These are phyloP conservation scores for Bombus polaris DNA, from an alignment of 1,140 invertebrate genomes.

Conservation along the genomic window DNA sequence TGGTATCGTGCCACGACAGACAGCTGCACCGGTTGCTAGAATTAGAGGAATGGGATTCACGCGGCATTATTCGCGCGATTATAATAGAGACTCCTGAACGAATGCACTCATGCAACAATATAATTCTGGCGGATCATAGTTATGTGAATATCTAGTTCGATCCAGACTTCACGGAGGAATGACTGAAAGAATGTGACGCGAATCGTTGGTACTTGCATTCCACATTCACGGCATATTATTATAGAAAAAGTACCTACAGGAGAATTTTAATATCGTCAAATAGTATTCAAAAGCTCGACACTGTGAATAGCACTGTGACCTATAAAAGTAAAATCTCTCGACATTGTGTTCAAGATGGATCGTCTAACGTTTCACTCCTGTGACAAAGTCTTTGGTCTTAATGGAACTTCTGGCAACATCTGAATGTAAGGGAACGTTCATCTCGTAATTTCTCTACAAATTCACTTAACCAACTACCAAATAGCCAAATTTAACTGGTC, in stretches of 20 bases:
- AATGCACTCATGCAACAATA: constrained; percentile 69
- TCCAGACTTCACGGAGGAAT: constrained; percentile 45
- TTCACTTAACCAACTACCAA: neutral
- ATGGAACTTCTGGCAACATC: too few relatives aligned
- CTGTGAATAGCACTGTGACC: neutral
- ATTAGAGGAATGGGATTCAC: constrained; percentile 64
- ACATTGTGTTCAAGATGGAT: neutral
- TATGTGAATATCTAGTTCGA: constrained; percentile 63
- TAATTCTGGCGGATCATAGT: constrained; percentile 71
- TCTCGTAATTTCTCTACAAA: too few relatives aligned
- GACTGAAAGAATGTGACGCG: constrained; percentile 45
- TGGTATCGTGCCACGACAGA: constrained; percentile 65
- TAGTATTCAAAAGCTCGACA: neutral
- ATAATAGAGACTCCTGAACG: constrained; percentile 67
- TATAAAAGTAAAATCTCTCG: neutral
- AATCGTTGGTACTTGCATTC: neutral
- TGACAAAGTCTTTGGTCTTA: neutral
- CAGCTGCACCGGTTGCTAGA: constrained; percentile 59
- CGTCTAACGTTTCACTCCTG: neutral
- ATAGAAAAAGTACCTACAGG: neutral
- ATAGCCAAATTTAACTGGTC: neutral
- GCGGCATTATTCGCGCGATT: constrained; percentile 62
- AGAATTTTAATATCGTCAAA: constrained; percentile 1
- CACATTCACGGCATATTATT: neutral
- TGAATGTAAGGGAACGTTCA: too few relatives aligned